Base-by-base conservation (phyloP, 1,140 invertebrate species). In the Cylas formicarius region DNA sequence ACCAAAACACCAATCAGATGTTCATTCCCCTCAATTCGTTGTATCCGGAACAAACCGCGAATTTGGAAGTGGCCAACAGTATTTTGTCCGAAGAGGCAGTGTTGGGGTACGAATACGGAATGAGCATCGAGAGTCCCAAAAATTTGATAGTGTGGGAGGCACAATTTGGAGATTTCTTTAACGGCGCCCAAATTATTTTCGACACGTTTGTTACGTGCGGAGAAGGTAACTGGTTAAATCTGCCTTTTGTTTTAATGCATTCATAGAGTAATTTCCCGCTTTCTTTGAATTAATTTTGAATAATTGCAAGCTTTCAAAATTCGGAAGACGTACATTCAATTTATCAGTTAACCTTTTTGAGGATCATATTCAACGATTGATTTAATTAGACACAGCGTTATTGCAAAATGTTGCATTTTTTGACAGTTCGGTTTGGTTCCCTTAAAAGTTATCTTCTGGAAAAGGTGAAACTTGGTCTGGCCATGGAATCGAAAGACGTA, bases 131-230 rank as follows among this genome's bases (percentile, higher is more conserved):
- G 64, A 73, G 72, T 56, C 87, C 87, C 0, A 75, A 82, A n/a
- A 82, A 83, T 48, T 71, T 99, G 10, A 73, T 82, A 5, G 84
- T 99, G 27, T 99, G 96, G 96, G 96, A 99, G 68, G 94, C 96
- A 2, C 96, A 99, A 66, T 99, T 99, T 66, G 96, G 96, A 0
- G 96, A 99, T 63, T 88, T 88, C 66, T 95, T 92, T 70, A 99
- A 97, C 65, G 92, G 91, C 9, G 96, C 95, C 2, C 96, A 99
- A 70, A 86, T 93, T 36, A 86, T 94, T 14, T 90, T 99, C 42
- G 96, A 99, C 59, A 89, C 91, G 0, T 94, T 91, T 59, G 71
- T 99, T 23, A 74, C 83, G 2, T 81, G 82, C 44, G 93, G 93
- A 40, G 95, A 99, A 76, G 76, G 88, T 90, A 69, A 73, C 73